These are phyloP conservation scores for Bostrychus sinensis DNA, from an alignment of 2,113 vertebrate genomes.

Conservation along the genomic window DNA sequence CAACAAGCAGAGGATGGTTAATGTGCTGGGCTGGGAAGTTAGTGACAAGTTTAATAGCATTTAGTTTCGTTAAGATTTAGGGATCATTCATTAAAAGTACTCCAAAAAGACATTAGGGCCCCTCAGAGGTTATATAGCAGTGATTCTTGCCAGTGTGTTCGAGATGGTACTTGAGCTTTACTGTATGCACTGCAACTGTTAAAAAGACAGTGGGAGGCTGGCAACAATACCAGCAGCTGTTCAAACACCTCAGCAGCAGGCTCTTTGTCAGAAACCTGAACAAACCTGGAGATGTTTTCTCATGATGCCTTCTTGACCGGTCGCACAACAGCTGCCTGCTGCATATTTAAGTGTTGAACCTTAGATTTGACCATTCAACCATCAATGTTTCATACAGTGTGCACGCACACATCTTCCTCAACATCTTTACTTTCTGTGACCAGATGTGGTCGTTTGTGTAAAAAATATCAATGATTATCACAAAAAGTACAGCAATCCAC, in stretches of 20 bases:
- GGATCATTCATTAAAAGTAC: not conserved
- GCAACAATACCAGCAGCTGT: constrained; percentile 69
- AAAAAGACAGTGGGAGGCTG: constrained; percentile 29
- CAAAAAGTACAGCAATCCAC: not conserved
- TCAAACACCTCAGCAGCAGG: constrained; percentile 58
- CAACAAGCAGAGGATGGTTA: no score
- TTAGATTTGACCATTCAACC: no score
- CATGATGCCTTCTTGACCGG: constrained; percentile 40
- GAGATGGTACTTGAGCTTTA: constrained; percentile 21
- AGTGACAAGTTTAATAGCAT: not conserved
- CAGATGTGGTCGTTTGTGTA: not conserved
- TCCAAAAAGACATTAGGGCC: constrained; percentile 11
- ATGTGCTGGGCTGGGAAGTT: constrained; percentile 12
- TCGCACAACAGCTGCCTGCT: constrained; percentile 56
- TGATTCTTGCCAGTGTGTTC: not conserved
- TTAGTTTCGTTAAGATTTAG: not conserved
- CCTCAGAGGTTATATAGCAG: constrained; percentile 7
- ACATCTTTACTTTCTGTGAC: constrained; percentile 4
- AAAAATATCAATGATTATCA: not conserved
- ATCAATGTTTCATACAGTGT: not conserved
- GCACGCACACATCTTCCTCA: not conserved
- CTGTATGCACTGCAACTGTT: constrained; percentile 40
- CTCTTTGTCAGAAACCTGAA: constrained; percentile 61
- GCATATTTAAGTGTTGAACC: not conserved
- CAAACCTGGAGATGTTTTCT: constrained; percentile 59